Evolutionary conservation across 1,140 invertebrate genomes (phyloP), one percentile per base, ranked within the genome.

Genomic region (Melipona quadrifasciata): DNA sequence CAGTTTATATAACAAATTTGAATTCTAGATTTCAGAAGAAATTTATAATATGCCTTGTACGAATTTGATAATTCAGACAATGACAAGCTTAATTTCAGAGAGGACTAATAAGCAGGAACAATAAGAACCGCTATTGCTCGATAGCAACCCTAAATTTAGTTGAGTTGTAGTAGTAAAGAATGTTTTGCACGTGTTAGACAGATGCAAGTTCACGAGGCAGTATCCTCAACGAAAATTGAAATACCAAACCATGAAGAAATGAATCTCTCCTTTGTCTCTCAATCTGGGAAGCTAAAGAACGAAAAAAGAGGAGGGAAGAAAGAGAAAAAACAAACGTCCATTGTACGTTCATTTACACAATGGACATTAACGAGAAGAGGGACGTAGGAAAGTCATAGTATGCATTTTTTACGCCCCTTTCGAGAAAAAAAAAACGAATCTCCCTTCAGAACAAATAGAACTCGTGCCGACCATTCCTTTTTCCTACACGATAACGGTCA

Each of bases 101-200:
- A n/a, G 1, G 16, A 8, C 19, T 21, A 3, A 31, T 14, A 31
- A 27, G 14, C 2, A 31, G 24, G 2, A 27, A 19, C n/a, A 21
- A 67, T 88, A 90, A 91, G 89, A 91, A 81, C 86, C 90, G 16
- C 90, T 90, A 87, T 19, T 70, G 67, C 57, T 84, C 39, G 24
- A 77, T 79, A 64, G 61, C 86, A 84, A 67, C 77, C 82, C 75
- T 82, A 87, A 47, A 88, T 87, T 47, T 79, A 86, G 79, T 68
- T 64, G 82, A 58, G 73, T 53, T 61, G 0, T 31, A 31, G 31
- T 31, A 31, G 31, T 31, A 64, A 65, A 85, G 64, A 57, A 31
- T 65, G 57, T 83, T 77, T 27, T 58, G 90, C 91, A 92, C 89
- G 87, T 92, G 91, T 82, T 86, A 77, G 83, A 70, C 91, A 92